Base-by-base conservation (phyloP, 2,888 invertebrate genomes). In the Gortyna flavago region DNA sequence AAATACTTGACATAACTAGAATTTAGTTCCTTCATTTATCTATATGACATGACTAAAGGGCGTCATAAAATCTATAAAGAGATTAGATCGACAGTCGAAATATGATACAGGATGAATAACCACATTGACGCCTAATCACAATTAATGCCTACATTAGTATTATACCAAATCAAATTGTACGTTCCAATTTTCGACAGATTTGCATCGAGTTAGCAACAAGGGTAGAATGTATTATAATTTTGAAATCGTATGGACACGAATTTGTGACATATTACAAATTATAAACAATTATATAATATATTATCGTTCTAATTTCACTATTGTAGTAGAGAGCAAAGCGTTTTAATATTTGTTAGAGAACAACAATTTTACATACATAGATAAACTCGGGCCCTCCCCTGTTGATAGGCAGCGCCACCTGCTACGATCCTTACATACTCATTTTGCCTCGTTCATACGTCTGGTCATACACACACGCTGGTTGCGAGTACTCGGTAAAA, bases 231-330 rank as follows among this genome's bases (percentile, higher is more conserved):
- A n/a, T 61, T 54, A 6, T 25, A 25, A 80, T 80, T 59, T 51
- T 54, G 4, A 54, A 54, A n/a, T 54, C 5, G 25, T 25, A n/a
- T n/a, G 25, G 25, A 54, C 4, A 54, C 3, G n/a, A 4, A 2
- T 54, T 11, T 11, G 54, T 54, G 21, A 41, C n/a, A 38, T 64
- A 2, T 59, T 51, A 2, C 32, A 38, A 57, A 79, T 48, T 38
- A 51, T 35, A 11, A 21, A 21, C 29, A 35, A 25, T 9, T 16
- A 48, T 41, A 9, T 44, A n/a, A n/a, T 35, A 35, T 44, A 44
- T 25, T 32, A 74, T 21, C 4, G 16, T 16, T 54, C 16, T 57
- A 57, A 57, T 79, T 79, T 48, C n/a, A n/a, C n/a, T n/a, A n/a
- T n/a, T n/a, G n/a, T n/a, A n/a, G n/a, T n/a, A n/a, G n/a, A n/a